Evolutionary conservation across 2,797 vertebrate genomes (phyloP).

Genomic region (Labeo calbasu): DNA sequence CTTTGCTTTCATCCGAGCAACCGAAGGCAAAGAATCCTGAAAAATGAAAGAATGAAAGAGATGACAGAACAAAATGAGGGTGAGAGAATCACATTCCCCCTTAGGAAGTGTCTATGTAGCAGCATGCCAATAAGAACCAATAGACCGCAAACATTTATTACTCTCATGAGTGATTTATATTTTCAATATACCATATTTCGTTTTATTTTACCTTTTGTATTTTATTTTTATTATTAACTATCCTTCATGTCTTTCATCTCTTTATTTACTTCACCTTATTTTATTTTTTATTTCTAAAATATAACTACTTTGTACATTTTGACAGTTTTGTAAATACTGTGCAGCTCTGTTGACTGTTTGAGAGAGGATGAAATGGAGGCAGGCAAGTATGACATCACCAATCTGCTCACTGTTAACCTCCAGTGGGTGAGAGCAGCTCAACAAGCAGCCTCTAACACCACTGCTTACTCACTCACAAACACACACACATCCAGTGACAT

Average conservation of each 20-base stretch:
- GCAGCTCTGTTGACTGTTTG: neutral
- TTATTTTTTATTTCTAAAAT: neutral
- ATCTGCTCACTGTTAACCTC: slow-evolving; percentile 30
- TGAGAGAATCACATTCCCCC: slow-evolving; percentile 17
- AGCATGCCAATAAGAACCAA: slow-evolving; percentile 10
- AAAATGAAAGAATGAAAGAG: neutral
- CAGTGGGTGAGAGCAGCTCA: slow-evolving; percentile 36
- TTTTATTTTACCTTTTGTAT: neutral
- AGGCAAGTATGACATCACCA: slow-evolving; percentile 31
- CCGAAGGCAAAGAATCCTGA: neutral
- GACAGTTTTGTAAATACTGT: neutral
- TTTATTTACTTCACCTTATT: neutral
- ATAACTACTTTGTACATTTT: neutral
- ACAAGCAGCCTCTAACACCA: slow-evolving; percentile 16
- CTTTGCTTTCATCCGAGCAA: slow-evolving; percentile 27
- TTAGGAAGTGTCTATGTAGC: slow-evolving; percentile 16
- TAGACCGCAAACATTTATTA: neutral
- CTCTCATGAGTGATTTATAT: neutral
- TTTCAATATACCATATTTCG: neutral
- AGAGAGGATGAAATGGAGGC: slow-evolving; percentile 13
- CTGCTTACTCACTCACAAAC: neutral
- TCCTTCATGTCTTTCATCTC: neutral
- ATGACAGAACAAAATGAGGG: slow-evolving; percentile 20
- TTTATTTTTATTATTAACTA: neutral
- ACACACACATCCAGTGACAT: slow-evolving; percentile 11